These are phyloP conservation scores for Ciconia maguari DNA, from an alignment of 2,113 vertebrate species.

Conservation along the genomic window DNA sequence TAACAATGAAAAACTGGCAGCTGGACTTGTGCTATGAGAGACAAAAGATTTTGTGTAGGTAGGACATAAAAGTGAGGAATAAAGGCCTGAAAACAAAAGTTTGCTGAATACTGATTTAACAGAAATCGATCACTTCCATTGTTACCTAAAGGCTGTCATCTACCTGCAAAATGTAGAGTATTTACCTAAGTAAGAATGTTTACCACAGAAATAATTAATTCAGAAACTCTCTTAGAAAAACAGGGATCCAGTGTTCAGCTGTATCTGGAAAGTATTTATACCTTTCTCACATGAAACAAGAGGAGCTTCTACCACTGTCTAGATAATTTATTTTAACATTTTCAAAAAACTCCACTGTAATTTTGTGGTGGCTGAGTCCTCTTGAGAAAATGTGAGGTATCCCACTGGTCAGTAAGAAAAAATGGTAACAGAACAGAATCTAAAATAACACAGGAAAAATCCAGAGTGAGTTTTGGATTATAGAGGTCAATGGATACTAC, in stretches of 20 bases:
- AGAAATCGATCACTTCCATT: not conserved
- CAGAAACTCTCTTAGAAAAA: not conserved
- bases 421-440: not conserved
- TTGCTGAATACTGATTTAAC: not conserved
- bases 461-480: not conserved
- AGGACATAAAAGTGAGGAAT: not conserved
- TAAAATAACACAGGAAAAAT: not conserved
- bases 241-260: not conserved
- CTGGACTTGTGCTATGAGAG: not conserved
- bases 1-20: not conserved
- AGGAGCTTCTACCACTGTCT: not conserved
- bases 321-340: not conserved
- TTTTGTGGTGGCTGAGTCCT: not conserved
- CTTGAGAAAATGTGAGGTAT: not conserved
- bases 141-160: not conserved
- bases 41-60: not conserved
- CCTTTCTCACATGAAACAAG: not conserved
- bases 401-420: not conserved
- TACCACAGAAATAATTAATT: not conserved
- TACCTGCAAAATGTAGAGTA: not conserved
- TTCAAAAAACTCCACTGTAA: not conserved
- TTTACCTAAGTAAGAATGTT: not conserved
- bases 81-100: not conserved
- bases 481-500: not conserved
- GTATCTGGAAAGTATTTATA: not conserved